phyloP scores from a whole-genome alignment of 1,140 invertebrate genomes.

The Lepidurus packardi region DNA sequence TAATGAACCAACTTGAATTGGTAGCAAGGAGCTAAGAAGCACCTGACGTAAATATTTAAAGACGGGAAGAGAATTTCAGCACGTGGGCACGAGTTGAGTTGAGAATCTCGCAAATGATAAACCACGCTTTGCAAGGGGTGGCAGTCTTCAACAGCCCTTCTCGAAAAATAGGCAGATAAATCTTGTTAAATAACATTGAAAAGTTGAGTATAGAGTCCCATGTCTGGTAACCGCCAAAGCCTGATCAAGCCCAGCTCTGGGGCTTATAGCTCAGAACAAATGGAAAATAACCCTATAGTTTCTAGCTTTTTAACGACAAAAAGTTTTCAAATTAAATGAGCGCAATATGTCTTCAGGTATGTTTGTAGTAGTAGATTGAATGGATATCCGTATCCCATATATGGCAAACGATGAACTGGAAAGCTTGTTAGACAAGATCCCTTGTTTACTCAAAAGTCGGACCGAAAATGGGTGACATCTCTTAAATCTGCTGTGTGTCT shows the following conservation, averaged over 20 bases:
- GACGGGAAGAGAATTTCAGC: neutral
- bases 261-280: too few species aligned
- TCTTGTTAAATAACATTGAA: neutral
- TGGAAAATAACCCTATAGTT: too few species aligned
- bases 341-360: too few species aligned
- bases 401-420: slow-evolving; percentile 3
- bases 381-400: neutral
- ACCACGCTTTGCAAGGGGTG: neutral
- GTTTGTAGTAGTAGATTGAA: neutral
- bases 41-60: slow-evolving; percentile 10
- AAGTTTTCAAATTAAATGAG: too few species aligned
- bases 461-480: slow-evolving; percentile 3
- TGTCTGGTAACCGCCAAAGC: too few species aligned
- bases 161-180: neutral
- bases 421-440: neutral
- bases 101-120: neutral
- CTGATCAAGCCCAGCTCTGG: too few species aligned
- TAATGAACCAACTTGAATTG: slow-evolving; percentile 15
- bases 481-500: neutral
- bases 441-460: neutral
- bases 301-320: too few species aligned
- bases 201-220: neutral
- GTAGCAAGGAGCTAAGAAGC: slow-evolving; percentile 1
- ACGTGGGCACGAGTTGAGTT: neutral
- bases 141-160: neutral